phyloP scores from a whole-genome alignment of 2,113 vertebrate genomes.

The Anthoscopus minutus region DNA sequence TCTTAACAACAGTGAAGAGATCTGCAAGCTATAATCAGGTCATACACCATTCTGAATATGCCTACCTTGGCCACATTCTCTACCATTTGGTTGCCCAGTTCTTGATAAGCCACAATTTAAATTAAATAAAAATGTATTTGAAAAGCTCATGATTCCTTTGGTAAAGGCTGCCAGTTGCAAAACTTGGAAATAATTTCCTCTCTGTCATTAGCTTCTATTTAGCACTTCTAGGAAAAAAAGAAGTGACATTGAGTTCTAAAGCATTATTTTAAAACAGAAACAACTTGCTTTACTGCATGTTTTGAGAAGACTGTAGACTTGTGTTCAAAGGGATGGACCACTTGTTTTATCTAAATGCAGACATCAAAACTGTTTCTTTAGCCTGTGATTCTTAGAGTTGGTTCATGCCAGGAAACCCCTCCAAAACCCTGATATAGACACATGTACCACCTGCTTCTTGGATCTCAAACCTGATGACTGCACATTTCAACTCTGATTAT shows the following conservation, averaged over 20 bases:
- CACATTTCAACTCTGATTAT: slow-evolving; percentile 38
- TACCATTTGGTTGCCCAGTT: neutral
- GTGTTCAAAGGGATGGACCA: neutral
- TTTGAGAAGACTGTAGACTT: neutral
- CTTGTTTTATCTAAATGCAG: neutral
- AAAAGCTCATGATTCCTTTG: neutral
- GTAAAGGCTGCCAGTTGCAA: neutral
- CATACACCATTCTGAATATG: neutral
- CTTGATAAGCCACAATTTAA: neutral
- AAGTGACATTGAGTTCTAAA: neutral
- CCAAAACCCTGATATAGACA: slow-evolving; percentile 9
- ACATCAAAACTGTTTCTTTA: neutral
- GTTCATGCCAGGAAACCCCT: slow-evolving; percentile 8
- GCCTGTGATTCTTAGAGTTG: neutral
- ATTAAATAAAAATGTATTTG: neutral
- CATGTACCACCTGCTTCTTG: slow-evolving; percentile 52
- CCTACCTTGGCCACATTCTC: neutral
- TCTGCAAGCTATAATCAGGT: neutral
- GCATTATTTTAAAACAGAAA: neutral
- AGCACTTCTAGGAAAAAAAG: neutral
- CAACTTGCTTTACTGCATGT: neutral
- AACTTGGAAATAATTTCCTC: slow-evolving; percentile 5
- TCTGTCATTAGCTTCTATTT: neutral
- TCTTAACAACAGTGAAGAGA: neutral
- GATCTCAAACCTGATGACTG: slow-evolving; percentile 22